Base-by-base conservation (phyloP, 2,113 vertebrate species). In the Dolichallabes microphthalmus region DNA sequence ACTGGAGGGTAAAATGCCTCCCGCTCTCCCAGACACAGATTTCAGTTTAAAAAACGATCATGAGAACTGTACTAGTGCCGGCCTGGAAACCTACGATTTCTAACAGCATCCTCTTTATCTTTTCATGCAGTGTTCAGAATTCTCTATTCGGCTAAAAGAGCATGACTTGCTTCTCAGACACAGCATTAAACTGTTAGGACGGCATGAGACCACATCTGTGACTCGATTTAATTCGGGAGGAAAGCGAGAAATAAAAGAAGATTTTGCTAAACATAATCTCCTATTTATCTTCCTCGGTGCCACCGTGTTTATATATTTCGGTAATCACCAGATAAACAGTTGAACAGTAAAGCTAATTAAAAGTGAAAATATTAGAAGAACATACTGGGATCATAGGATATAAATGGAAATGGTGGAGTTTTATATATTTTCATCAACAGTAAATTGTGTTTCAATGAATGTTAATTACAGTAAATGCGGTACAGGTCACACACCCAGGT, bases 91-190 rank as follows among this genome's bases (percentile, higher is more conserved):
- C 57, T 75, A 20, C 10, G 35, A 32, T 78, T 52, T 61, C 78
- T n/a, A 50, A 82, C 22, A 20, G 32, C 64, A 12, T 32, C 73
- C 57, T 52, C 57, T 25, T 77, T 73, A 61, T 64, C 78, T 35
- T 78, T 27, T 45, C 60, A 58, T 39, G 76, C 71, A 53, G 53
- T 20, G 22, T 61, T 84, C 32, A 19, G 68, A 68, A 83, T 80
- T 82, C 57, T 74, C 60, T 55, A 84, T 77, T 71, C n/a, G 35
- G 27, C 60, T 69, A 35, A 69, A 17, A 60, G 64, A 27, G 60
- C 79, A 79, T 64, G 83, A 83, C 83, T 55, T 82, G 85, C 82
- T 84, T 73, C 53, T 84, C 61, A 64, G 63, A 85, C 79, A 73
- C 32, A 66, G n/a, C 60, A 74, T 68, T 80, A 86, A 58, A 68